phyloP scores from a whole-genome alignment of 2,113 vertebrate genomes.

The Acanthochromis polyacanthus region DNA sequence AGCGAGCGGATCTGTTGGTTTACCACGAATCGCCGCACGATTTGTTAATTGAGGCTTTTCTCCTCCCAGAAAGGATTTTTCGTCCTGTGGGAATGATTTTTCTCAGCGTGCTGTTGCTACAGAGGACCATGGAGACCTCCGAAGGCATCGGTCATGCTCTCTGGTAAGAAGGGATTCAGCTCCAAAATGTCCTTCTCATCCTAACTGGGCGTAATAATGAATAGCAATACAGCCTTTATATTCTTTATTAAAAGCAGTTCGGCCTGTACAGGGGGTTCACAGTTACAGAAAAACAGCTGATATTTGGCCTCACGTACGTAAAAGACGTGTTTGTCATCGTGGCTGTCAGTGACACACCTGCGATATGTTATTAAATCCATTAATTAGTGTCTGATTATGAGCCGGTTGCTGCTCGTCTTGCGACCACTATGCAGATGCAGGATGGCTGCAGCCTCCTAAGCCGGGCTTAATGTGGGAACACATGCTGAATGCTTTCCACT shows the following conservation, averaged over 20 bases:
- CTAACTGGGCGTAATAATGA: slow-evolving; percentile 37
- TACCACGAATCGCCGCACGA: neutral
- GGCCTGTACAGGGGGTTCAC: neutral
- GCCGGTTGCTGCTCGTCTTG: slow-evolving; percentile 20
- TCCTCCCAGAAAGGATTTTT: slow-evolving; percentile 3
- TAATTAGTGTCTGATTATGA: slow-evolving; percentile 21
- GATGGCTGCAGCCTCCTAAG: slow-evolving; percentile 23
- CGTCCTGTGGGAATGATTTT: slow-evolving; percentile 39
- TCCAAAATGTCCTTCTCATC: slow-evolving; percentile 63
- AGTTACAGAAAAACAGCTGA: too few relatives aligned
- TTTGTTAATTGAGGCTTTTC: slow-evolving; percentile 7
- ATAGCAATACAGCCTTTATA: slow-evolving; percentile 10
- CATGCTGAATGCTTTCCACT: slow-evolving; percentile 33
- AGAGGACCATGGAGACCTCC: slow-evolving; percentile 71
- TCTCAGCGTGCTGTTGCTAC: slow-evolving; percentile 29
- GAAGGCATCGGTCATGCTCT: slow-evolving; percentile 75
- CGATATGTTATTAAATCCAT: slow-evolving; percentile 28
- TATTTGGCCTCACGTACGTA: neutral
- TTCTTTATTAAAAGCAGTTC: neutral
- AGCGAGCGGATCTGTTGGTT: neutral
- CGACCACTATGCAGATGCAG: slow-evolving; percentile 55
- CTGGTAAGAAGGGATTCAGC: slow-evolving; percentile 66
- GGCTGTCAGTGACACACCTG: slow-evolving; percentile 63
- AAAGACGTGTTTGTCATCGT: neutral
- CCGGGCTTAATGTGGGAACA: slow-evolving; percentile 36